Evolutionary conservation across 2,113 vertebrate genomes (phyloP).

Genomic region (Struthio camelus): DNA sequence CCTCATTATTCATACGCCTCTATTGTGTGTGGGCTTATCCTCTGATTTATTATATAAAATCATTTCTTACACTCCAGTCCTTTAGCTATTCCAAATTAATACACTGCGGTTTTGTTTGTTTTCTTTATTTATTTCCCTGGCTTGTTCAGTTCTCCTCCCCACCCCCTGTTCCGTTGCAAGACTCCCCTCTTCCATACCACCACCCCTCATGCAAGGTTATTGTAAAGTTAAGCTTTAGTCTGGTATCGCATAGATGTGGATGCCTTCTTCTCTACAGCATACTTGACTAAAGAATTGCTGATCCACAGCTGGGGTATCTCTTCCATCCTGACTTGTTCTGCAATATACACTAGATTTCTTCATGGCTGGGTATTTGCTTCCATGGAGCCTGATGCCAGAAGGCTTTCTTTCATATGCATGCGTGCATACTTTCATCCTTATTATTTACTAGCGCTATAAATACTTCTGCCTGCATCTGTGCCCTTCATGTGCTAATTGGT

Average conservation of each 20-base stretch:
- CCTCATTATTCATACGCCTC: neutral
- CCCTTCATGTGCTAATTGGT: neutral
- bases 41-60: neutral
- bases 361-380: neutral
- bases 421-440: neutral
- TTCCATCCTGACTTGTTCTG: neutral
- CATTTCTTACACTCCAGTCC: neutral
- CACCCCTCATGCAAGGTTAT: too few species aligned
- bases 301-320: neutral
- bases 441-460: neutral
- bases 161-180: neutral
- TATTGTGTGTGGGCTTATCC: neutral
- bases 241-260: neutral
- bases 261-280: neutral
- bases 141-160: neutral
- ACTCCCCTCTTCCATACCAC: neutral
- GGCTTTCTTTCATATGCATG: neutral
- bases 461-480: neutral
- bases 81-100: neutral
- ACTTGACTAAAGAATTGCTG: neutral
- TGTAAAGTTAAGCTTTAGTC: too few species aligned
- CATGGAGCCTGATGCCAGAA: neutral
- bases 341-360: neutral
- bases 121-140: neutral
- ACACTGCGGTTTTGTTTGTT: neutral